phyloP scores from a whole-genome alignment of 1,140 invertebrate species.

The Brachionus sp. region DNA sequence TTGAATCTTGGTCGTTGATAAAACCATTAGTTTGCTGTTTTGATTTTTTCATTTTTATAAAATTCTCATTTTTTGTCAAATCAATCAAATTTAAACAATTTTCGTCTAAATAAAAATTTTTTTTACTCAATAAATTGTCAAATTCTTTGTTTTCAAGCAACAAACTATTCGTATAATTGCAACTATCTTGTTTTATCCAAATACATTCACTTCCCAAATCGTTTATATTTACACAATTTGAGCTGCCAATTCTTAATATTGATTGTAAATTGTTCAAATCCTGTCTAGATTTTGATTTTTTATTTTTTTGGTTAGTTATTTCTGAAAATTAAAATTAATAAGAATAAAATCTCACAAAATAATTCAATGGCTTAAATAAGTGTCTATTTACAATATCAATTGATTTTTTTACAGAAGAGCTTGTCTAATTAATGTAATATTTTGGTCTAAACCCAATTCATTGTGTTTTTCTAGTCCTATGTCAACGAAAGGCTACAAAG shows the following conservation, averaged over 20 bases:
- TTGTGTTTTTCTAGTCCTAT: background rate
- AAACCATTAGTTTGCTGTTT: background rate
- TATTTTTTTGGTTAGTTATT: background rate
- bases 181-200: background rate
- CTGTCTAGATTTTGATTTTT: background rate
- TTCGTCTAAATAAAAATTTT: conserved; percentile 22
- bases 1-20: background rate
- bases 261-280: conserved; percentile 19
- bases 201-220: background rate
- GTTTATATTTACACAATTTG: background rate
- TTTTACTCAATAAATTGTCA: conserved; percentile 24
- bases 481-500: background rate
- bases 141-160: background rate
- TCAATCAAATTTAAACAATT: background rate
- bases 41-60: background rate
- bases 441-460: background rate
- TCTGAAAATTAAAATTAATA: conserved; percentile 1
- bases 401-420: background rate
- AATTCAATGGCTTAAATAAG: background rate
- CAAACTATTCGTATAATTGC: background rate
- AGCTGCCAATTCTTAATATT: background rate
- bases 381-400: background rate
- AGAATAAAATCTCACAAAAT: background rate
- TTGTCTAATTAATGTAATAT: conserved; percentile 10
- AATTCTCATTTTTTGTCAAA: background rate